Evolutionary conservation across 2,888 invertebrate species (phyloP), one percentile per base, ranked within the genome.

Genomic region (Hipparchia sbordonii): DNA sequence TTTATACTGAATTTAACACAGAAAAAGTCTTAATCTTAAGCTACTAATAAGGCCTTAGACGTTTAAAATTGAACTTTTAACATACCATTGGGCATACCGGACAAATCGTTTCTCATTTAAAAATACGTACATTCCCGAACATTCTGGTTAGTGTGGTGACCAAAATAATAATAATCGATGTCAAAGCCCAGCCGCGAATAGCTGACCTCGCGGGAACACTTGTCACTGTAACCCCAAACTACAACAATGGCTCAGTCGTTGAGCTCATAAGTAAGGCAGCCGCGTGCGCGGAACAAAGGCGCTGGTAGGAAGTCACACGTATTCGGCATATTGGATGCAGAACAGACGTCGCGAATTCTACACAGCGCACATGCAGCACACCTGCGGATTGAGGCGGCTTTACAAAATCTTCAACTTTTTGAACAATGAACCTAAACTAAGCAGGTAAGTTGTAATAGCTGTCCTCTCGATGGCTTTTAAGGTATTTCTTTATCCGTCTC

Each of bases 211-310:
- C 39, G 59, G 33, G 59, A 2, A 60, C 56, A 57, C 13, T 39
- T 60, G 59, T 33, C 13, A 71, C 60, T 67, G 61, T 61, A 48
- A 12, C 59, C 54, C 60, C n/a, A 62, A 72, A 54, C 33, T 33
- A 70, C 6, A 48, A 70, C 57, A 67, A 67, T 46, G 61, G 45
- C 51, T n/a, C 61, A 63, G 39, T 45, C 39, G 51, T 2, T 12
- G 23, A 6, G 60, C 61, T 67, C 62, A 67, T 67, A 72, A 60
- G 67, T 72, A 72, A 54, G 8, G 23, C 46, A 33, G 45, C 10
- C 45, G 60, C 67, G 67, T 72, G 61, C 67, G 67, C 52, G 23
- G 39, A 57, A 72, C 72, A 72, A 72, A 67, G 67, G 67, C 72
- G 12, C 52, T 52, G 33, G 51, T 23, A 61, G 71, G 67, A 72